A percentile compares a stretch with the other conserved stretches of the same genome.
Evolutionary conservation across 2,113 vertebrate genomes (phyloP).

Genomic region (Corythornis cristatus): DNA sequence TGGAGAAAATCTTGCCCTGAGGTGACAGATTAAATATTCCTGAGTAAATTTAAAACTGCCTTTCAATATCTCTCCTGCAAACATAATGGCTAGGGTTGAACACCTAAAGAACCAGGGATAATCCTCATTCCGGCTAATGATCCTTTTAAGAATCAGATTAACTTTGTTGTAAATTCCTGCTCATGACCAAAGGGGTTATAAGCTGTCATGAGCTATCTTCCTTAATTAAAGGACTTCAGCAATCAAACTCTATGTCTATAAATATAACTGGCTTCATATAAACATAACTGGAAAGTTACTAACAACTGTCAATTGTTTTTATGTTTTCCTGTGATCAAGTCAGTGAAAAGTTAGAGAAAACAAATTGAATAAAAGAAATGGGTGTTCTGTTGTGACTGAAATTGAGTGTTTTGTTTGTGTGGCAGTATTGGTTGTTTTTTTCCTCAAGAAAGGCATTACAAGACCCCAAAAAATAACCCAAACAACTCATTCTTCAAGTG

Average conservation of each 20-base stretch:
- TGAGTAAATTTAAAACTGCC: background rate
- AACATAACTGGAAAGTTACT: background rate
- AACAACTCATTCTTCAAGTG: background rate
- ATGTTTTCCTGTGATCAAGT: background rate
- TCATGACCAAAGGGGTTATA: background rate
- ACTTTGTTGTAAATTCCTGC: conserved; percentile 6
- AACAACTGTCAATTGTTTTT: background rate
- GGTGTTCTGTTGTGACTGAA: background rate
- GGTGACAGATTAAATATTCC: background rate
- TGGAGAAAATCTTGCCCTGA: background rate
- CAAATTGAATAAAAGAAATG: background rate
- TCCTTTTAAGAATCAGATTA: conserved; percentile 14
- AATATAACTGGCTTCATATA: background rate
- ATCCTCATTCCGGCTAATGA: background rate
- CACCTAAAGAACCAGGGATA: background rate
- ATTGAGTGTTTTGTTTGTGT: background rate
- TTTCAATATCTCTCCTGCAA: background rate
- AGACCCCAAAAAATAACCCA: background rate
- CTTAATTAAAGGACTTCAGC: conserved; percentile 16
- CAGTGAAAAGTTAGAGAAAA: background rate
- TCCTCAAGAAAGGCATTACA: background rate
- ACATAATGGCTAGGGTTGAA: background rate
- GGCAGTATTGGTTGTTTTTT: background rate
- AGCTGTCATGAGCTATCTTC: background rate
- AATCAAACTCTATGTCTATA: background rate